These are phyloP conservation scores for Chelidonichthys spinosus DNA, from an alignment of 2,797 vertebrate species.

Conservation along the genomic window DNA sequence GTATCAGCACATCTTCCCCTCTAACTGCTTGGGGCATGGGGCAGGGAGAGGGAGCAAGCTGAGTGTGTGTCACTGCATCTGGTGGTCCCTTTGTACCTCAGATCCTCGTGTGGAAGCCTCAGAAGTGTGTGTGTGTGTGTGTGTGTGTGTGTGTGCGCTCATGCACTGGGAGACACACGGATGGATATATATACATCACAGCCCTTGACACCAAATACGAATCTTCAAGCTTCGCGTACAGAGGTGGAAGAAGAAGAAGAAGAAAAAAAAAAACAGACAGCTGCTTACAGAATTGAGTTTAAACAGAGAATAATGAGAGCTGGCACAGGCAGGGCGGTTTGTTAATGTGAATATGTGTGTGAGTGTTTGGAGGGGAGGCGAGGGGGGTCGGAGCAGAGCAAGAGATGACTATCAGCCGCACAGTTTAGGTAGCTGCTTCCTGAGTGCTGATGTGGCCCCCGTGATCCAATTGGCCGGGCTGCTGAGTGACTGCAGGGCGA, in stretches of 20 bases:
- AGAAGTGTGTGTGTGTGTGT: not conserved
- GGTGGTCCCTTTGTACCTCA: conserved; percentile 36
- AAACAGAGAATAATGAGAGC: conserved; percentile 63
- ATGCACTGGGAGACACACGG: conserved; percentile 35
- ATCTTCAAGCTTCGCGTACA: conserved; percentile 34
- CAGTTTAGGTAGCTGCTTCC: conserved; percentile 79
- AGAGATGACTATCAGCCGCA: conserved; percentile 75
- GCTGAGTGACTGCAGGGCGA: conserved; percentile 59
- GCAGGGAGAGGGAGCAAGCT: conserved; percentile 31
- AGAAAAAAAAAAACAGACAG: conserved; percentile 36
- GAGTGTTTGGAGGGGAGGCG: conserved; percentile 11
- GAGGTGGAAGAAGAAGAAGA: not conserved
- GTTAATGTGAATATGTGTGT: conserved; percentile 39
- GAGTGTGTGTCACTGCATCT: conserved; percentile 42
- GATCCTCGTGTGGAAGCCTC: conserved; percentile 26
- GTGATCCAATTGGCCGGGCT: conserved; percentile 62
- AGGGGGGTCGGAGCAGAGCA: conserved; percentile 29
- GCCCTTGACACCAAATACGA: conserved; percentile 30
- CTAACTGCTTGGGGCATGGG: conserved; percentile 55
- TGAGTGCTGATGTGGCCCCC: conserved; percentile 76
- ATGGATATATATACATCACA: conserved; percentile 25
- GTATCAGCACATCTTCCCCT: conserved; percentile 66
- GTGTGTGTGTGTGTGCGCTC: conserved; percentile 6
- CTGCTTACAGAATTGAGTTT: conserved; percentile 53
- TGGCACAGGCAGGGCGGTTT: conserved; percentile 43